phyloP scores from a whole-genome alignment of 2,797 vertebrate genomes.

The Rhynchonycteris naso region DNA sequence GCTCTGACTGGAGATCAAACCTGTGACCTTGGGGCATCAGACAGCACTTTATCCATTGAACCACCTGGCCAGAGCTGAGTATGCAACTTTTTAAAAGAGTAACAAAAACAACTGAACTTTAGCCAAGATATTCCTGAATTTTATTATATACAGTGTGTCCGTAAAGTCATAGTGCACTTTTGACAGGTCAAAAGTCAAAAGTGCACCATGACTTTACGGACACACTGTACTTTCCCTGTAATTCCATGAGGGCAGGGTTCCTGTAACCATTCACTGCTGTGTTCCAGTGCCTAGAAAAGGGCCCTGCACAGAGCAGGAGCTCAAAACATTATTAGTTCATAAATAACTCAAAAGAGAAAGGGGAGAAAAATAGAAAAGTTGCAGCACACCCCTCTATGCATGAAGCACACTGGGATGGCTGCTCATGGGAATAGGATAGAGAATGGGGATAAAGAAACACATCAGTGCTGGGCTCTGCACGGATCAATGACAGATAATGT shows the following conservation, averaged over 20 bases:
- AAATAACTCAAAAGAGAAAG: too few relatives aligned
- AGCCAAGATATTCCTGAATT: neutral
- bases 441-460: neutral
- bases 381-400: neutral
- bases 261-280: rapidly evolving
- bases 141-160: too few relatives aligned
- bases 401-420: neutral
- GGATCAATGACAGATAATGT: neutral
- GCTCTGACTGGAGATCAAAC: too few relatives aligned
- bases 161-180: too few relatives aligned
- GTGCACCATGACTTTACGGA: too few relatives aligned
- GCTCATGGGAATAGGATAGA: neutral
- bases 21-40: too few relatives aligned
- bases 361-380: too few relatives aligned
- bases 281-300: neutral
- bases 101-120: neutral
- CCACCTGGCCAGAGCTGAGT: too few relatives aligned
- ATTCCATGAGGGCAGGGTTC: neutral
- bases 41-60: too few relatives aligned
- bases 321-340: rapidly evolving
- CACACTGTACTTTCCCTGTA: too few relatives aligned
- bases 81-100: neutral
- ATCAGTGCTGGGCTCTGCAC: neutral
- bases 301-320: neutral
- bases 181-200: too few relatives aligned